Conservation (phyloP, 2,888 invertebrate genomes). For the Sympetrum striolatum region DNA sequence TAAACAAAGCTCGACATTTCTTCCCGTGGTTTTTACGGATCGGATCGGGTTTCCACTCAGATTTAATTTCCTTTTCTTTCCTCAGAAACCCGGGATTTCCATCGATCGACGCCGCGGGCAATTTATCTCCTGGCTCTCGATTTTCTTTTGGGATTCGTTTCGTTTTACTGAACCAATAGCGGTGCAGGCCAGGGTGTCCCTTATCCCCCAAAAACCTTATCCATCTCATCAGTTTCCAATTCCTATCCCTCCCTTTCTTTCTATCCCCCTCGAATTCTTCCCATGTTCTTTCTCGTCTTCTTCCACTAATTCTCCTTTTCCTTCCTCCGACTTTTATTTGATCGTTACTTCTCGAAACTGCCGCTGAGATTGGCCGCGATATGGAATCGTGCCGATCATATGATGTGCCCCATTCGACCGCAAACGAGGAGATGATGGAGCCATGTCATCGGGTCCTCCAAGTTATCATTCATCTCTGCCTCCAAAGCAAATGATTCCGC, state of each 20-base stretch:
- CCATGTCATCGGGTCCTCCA: no score
- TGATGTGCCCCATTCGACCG: no score
- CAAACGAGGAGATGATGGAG: no score
- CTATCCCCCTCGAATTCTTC: not conserved
- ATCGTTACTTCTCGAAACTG: not conserved
- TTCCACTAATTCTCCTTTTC: not conserved
- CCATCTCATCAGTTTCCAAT: not conserved
- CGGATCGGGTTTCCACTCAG: slow-evolving; percentile 21
- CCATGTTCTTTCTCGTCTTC: not conserved
- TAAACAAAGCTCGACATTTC: not conserved
- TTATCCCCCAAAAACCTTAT: not conserved
- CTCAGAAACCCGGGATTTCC: not conserved
- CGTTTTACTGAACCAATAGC: not conserved
- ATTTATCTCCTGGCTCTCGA: not conserved
- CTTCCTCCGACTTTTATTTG: not conserved
- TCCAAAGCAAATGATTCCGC: no score
- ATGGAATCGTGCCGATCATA: no score
- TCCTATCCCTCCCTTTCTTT: not conserved
- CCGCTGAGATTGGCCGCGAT: no score
- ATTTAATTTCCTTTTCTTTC: slow-evolving; percentile 21
- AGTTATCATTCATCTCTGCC: no score
- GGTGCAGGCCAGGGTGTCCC: not conserved
- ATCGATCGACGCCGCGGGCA: not conserved
- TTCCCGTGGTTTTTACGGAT: not conserved
- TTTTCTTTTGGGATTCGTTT: not conserved